phyloP scores from a whole-genome alignment of 1,140 invertebrate genomes.

The Sinonovacula constricta region DNA sequence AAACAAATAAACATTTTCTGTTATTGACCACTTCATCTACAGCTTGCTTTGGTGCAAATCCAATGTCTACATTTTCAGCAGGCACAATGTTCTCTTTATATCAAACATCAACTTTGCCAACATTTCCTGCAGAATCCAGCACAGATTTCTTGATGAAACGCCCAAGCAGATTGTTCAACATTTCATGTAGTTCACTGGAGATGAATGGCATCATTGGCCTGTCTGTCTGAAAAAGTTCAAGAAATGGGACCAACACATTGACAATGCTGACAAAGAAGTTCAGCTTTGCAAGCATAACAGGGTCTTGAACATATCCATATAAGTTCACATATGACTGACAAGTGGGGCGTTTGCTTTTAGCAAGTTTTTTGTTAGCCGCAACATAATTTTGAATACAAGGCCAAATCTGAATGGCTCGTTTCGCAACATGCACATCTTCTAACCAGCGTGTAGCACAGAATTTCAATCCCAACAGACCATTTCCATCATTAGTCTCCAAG shows the following conservation, averaged over 20 bases:
- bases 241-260: slow-evolving; percentile 36
- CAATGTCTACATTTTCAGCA: slow-evolving; percentile 31
- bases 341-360: slow-evolving; percentile 29
- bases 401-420: slow-evolving; percentile 24
- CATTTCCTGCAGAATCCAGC: slow-evolving; percentile 30
- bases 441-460: slow-evolving; percentile 36
- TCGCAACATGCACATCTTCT: slow-evolving; percentile 27
- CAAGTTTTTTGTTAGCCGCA: slow-evolving; percentile 5
- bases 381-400: slow-evolving; percentile 23
- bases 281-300: slow-evolving; percentile 26
- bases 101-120: slow-evolving; percentile 42
- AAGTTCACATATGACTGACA: slow-evolving; percentile 30
- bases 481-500: slow-evolving; percentile 77
- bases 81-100: slow-evolving; percentile 25
- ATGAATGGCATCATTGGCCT: slow-evolving; percentile 47
- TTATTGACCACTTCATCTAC: slow-evolving; percentile 30
- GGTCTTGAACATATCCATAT: slow-evolving; percentile 22
- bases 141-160: slow-evolving; percentile 31
- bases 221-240: slow-evolving; percentile 39
- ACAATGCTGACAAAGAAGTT: slow-evolving; percentile 30
- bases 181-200: slow-evolving; percentile 16
- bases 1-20: no score
- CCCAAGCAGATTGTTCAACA: slow-evolving; percentile 33
- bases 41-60: slow-evolving; percentile 21
- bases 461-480: slow-evolving; percentile 19